Evolutionary conservation across 2,888 invertebrate genomes (phyloP), one percentile per base, ranked within the genome.

Genomic region (Trisateles emortualis): DNA sequence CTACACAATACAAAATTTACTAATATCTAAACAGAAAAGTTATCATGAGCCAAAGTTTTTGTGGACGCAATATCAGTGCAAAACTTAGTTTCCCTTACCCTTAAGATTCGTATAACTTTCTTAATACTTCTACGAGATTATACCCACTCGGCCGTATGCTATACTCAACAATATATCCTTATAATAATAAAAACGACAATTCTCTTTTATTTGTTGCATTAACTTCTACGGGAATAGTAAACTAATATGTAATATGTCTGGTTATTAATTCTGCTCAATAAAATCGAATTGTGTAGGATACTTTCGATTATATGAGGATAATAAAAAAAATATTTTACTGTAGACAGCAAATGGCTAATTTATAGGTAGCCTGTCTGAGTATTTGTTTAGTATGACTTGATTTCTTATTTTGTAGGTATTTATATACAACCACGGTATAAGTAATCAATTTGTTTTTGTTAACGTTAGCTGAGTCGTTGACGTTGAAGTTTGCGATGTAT

Each of bases 181-280:
- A 84, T 88, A 83, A 86, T 85, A 88, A 88, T 87, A 88, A 88
- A 87, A 87, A 86, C 82, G 83, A 79, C 86, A 81, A 87, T 90
- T 81, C 78, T 58, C 80, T 83, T 88, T 87, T 88, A 90, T 90
- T 86, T 83, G 84, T 86, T 84, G 79, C 80, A 82, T 81, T 81
- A 88, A 86, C 83, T 88, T 84, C 77, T 78, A 83, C 76, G 74
- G 81, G 77, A 78, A 79, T 78, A 72, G 67, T 62, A 64, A 69
- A 72, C 68, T 73, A 74, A 78, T 81, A 79, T 72, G 76, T 81
- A 79, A 83, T 87, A 86, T 81, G 78, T 81, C 74, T 78, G 78
- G 86, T 83, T 87, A 84, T 90, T 91, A 90, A 89, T 90, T 90
- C 88, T 81, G 82, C 87, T 83, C 89, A 79, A 90, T 91, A 90